Percentiles rank a stretch among this genome's conserved stretches.
These are phyloP conservation scores for Aphelenchoides besseyi DNA, from an alignment of 1,140 invertebrate genomes.

Conservation along the genomic window DNA sequence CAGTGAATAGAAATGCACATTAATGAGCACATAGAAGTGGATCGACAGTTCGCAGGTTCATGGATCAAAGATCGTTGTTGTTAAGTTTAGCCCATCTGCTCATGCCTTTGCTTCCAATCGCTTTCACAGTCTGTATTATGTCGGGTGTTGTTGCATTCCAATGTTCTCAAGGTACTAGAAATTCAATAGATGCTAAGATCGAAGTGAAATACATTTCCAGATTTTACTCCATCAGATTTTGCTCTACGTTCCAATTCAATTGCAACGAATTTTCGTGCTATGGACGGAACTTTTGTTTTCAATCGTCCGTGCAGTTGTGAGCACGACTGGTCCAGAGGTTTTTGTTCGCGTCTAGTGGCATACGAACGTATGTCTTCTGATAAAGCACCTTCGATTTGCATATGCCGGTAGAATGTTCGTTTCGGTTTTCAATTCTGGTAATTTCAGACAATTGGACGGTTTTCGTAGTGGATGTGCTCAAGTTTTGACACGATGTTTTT, in stretches of 20 bases:
- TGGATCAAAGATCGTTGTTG: neutral
- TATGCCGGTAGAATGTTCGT: conserved; percentile 35
- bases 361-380: conserved; percentile 27
- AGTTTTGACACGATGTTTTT: conserved; percentile 43
- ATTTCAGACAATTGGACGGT: conserved; percentile 27
- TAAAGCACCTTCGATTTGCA: conserved; percentile 39
- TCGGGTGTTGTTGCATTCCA: conserved; percentile 1
- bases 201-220: neutral
- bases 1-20: neutral
- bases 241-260: conserved; percentile 21
- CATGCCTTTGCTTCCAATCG: neutral
- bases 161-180: conserved; percentile 8
- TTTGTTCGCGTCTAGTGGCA: conserved; percentile 22
- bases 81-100: neutral
- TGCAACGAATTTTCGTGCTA: conserved; percentile 25
- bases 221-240: conserved; percentile 7
- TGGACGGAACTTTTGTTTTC: conserved; percentile 25
- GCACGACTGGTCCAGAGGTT: conserved; percentile 33
- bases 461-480: conserved; percentile 29
- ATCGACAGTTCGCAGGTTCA: neutral
- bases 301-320: conserved; percentile 32
- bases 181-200: neutral
- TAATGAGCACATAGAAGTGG: neutral
- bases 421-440: conserved; percentile 3
- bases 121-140: neutral